Evolutionary conservation across 2,113 vertebrate genomes (phyloP).

Genomic region (Oenanthe oenanthe): DNA sequence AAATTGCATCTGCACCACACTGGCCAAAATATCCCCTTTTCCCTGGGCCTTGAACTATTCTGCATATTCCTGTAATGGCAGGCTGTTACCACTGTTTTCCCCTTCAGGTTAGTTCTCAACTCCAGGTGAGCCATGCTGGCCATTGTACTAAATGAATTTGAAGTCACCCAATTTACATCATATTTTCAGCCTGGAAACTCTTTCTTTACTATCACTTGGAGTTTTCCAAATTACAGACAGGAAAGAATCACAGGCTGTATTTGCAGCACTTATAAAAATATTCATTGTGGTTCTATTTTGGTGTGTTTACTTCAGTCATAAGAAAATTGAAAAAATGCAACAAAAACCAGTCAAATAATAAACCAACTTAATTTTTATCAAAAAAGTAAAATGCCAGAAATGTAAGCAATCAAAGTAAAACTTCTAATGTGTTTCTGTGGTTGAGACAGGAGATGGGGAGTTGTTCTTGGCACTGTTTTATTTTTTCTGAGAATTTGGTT

Average conservation of each 20-base stretch:
- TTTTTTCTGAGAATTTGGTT: constrained; percentile 30
- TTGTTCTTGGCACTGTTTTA: constrained; percentile 40
- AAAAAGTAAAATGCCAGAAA: not conserved
- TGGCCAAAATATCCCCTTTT: not conserved
- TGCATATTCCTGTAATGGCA: not conserved
- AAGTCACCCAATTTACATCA: not conserved
- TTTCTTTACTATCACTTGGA: not conserved
- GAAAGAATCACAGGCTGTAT: not conserved
- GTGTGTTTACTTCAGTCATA: not conserved
- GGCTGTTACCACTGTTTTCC: not conserved
- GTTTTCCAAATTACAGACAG: not conserved
- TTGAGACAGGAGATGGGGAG: not conserved
- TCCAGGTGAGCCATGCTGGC: not conserved
- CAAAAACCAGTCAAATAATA: not conserved
- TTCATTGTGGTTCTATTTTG: not conserved
- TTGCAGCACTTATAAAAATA: not conserved
- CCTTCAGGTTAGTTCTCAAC: not conserved
- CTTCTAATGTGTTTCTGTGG: not conserved
- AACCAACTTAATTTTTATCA: not conserved
- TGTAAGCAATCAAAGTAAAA: not conserved
- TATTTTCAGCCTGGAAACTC: not conserved
- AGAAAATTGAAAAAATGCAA: not conserved
- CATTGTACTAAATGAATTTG: not conserved
- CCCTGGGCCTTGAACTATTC: not conserved
- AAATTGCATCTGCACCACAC: not conserved